A percentile compares a stretch with the other conserved stretches of the same genome.
phyloP scores from a whole-genome alignment of 2,888 invertebrate genomes.

The Drosophila anomelani region DNA sequence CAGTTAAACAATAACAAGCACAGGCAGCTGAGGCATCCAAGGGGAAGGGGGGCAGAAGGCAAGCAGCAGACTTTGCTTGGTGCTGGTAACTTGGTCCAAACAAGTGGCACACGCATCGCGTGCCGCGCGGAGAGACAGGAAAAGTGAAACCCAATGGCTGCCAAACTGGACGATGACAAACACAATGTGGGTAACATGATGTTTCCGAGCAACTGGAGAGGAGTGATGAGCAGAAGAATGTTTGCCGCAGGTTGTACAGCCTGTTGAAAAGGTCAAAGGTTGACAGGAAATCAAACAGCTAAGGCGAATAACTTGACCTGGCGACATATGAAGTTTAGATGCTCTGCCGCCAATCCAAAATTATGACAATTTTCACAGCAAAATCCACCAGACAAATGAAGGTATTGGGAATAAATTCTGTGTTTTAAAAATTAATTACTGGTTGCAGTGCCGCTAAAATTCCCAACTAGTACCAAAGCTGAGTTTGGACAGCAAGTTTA shows the following conservation, averaged over 20 bases:
- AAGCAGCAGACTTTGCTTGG: conserved; percentile 14
- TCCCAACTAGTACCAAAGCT: not conserved
- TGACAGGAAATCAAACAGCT: conserved; percentile 18
- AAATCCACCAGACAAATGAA: no score
- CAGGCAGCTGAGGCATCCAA: conserved; percentile 29
- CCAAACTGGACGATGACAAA: conserved; percentile 57
- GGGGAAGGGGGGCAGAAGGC: not conserved
- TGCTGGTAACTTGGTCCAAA: conserved; percentile 42
- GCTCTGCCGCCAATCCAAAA: not conserved
- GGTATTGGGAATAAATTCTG: not conserved
- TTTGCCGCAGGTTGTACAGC: conserved; percentile 52
- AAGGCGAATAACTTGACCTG: not conserved
- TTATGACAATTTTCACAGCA: not conserved
- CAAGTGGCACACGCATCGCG: conserved; percentile 54
- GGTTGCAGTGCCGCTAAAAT: not conserved
- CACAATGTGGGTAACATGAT: conserved; percentile 32
- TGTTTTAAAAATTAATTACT: not conserved
- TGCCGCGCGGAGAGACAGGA: conserved; percentile 37
- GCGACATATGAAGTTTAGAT: not conserved
- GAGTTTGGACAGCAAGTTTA: not conserved
- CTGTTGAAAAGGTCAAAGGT: conserved; percentile 70
- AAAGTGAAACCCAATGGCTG: conserved; percentile 67
- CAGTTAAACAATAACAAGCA: conserved; percentile 71
- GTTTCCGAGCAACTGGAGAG: conserved; percentile 3
- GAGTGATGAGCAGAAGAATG: conserved; percentile 15